Conservation (phyloP, 2,113 vertebrate species). For the Syrrhaptes paradoxus region DNA sequence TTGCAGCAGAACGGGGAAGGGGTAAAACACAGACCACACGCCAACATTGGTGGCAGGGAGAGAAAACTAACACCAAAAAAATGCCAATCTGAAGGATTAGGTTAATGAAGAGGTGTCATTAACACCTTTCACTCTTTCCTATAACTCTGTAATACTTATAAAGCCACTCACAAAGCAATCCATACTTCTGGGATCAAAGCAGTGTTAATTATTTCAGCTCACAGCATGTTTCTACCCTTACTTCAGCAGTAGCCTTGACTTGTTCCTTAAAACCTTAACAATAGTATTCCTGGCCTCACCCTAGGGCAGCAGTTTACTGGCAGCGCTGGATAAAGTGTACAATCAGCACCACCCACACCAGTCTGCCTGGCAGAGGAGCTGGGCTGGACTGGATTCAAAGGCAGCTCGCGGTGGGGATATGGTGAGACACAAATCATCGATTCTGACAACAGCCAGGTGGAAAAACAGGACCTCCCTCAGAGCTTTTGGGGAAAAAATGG, state of each 20-base stretch:
- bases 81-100: not conserved
- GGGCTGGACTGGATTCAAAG: conserved; percentile 19
- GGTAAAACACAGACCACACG: not conserved
- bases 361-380: conserved; percentile 29
- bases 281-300: not conserved
- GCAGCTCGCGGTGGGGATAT: not conserved
- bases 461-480: not conserved
- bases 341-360: conserved; percentile 43
- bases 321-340: not conserved
- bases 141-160: not conserved
- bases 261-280: not conserved
- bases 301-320: conserved; percentile 22
- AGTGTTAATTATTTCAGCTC: not conserved
- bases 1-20: not conserved
- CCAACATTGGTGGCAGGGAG: not conserved
- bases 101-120: not conserved
- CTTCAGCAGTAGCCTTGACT: not conserved
- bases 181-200: not conserved
- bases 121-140: not conserved
- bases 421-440: not conserved
- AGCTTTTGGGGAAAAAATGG: not conserved
- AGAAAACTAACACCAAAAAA: not conserved
- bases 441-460: not conserved
- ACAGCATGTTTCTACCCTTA: not conserved
- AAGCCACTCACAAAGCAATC: not conserved